These are phyloP conservation scores for Paralichthys olivaceus DNA, from an alignment of 2,113 vertebrate genomes.

Conservation along the genomic window DNA sequence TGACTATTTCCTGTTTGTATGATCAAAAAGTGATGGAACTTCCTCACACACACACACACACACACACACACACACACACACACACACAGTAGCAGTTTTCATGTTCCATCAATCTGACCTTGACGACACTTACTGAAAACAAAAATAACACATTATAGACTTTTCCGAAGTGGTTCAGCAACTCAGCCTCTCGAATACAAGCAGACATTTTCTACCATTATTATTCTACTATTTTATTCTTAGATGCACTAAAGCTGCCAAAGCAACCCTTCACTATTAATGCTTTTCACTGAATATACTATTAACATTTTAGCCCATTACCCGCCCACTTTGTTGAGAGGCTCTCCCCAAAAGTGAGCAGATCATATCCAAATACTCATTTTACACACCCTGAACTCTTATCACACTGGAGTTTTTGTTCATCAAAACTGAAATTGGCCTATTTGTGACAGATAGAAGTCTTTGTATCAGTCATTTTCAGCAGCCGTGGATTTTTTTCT, in stretches of 20 bases:
- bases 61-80: background rate
- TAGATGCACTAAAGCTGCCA: background rate
- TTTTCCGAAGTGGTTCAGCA: background rate
- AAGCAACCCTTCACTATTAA: background rate
- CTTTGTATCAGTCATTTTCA: background rate
- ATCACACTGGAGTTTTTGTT: background rate
- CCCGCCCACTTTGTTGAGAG: background rate
- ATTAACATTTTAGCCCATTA: constrained; percentile 21
- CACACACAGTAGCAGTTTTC: constrained; percentile 9
- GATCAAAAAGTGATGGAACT: constrained; percentile 28
- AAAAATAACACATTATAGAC: background rate
- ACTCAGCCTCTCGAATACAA: constrained; percentile 14
- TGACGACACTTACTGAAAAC: constrained; percentile 28
- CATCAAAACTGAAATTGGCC: constrained; percentile 5
- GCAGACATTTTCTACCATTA: background rate
- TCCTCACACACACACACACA: background rate
- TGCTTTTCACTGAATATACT: background rate
- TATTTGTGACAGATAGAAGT: constrained; percentile 8
- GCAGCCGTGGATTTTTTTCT: background rate
- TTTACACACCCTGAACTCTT: background rate
- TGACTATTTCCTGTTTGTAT: constrained; percentile 9
- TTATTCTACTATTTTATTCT: background rate
- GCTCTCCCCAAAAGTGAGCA: background rate
- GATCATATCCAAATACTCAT: background rate
- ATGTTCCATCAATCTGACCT: constrained; percentile 38